Percentiles rank a stretch among this genome's conserved stretches.
phyloP scores from a whole-genome alignment of 2,888 invertebrate species.

The Eudemis profundana region DNA sequence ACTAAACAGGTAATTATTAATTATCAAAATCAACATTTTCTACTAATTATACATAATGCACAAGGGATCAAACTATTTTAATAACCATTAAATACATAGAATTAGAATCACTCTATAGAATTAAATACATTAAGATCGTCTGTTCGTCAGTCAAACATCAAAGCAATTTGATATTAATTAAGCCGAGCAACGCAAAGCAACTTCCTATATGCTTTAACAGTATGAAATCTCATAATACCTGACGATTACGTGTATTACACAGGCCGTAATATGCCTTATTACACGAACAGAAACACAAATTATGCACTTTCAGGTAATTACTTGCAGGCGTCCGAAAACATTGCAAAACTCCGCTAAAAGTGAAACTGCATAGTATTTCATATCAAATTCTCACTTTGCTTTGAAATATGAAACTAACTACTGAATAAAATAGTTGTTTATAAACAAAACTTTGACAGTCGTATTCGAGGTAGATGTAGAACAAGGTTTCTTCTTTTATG shows the following conservation, averaged over 20 bases:
- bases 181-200: neutral
- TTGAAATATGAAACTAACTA: no score
- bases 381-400: neutral
- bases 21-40: no score
- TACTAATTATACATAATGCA: no score
- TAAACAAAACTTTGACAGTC: no score
- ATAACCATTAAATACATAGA: neutral
- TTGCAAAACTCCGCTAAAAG: constrained; percentile 1
- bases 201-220: constrained; percentile 15
- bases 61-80: neutral
- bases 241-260: constrained; percentile 53
- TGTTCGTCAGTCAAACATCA: constrained; percentile 8
- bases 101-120: neutral
- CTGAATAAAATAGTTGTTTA: no score
- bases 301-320: constrained; percentile 35
- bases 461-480: no score
- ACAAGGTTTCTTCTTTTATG: no score
- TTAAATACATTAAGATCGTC: neutral
- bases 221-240: constrained; percentile 45
- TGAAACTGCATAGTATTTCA: neutral
- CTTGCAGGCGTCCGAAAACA: neutral
- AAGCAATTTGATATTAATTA: constrained; percentile 10
- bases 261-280: constrained; percentile 24
- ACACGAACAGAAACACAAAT: constrained; percentile 32
- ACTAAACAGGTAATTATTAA: no score